Evolutionary conservation across 2,797 vertebrate genomes (phyloP).

Genomic region (Coracias cyanogaster): DNA sequence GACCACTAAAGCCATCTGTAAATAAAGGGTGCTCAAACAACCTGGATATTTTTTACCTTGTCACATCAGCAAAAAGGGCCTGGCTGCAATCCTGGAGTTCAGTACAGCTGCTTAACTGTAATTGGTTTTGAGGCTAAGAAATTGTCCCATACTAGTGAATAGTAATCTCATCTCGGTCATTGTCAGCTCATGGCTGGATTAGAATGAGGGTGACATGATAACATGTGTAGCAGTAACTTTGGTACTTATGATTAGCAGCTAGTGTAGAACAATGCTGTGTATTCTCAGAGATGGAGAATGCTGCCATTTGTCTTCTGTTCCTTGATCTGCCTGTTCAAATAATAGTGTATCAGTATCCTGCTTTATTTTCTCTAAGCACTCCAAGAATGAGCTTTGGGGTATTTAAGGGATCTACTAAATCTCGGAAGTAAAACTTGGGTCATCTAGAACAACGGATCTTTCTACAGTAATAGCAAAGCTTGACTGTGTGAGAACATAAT

Average conservation of each 20-base stretch:
- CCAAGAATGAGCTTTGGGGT: neutral
- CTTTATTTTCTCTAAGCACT: neutral
- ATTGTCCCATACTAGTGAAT: neutral
- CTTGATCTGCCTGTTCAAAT: neutral
- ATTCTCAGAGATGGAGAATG: neutral
- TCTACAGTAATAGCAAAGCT: neutral
- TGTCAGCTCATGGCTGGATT: neutral
- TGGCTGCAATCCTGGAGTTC: neutral
- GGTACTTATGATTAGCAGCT: neutral
- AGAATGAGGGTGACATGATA: neutral
- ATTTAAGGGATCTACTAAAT: neutral
- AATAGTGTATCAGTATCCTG: neutral
- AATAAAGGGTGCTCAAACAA: neutral
- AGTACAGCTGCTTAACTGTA: neutral
- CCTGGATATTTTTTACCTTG: neutral
- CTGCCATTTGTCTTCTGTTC: neutral
- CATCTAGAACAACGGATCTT: neutral
- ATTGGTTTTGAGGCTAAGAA: neutral
- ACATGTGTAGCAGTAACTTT: neutral
- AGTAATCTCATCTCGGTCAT: neutral
- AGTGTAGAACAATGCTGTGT: neutral
- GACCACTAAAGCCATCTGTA: neutral
- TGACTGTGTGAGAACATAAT: neutral
- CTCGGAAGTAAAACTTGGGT: neutral
- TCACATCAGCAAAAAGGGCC: neutral